Percentiles rank a stretch among this genome's conserved stretches.
Evolutionary conservation across 2,888 invertebrate genomes (phyloP).

Genomic region (Agelastica alni): DNA sequence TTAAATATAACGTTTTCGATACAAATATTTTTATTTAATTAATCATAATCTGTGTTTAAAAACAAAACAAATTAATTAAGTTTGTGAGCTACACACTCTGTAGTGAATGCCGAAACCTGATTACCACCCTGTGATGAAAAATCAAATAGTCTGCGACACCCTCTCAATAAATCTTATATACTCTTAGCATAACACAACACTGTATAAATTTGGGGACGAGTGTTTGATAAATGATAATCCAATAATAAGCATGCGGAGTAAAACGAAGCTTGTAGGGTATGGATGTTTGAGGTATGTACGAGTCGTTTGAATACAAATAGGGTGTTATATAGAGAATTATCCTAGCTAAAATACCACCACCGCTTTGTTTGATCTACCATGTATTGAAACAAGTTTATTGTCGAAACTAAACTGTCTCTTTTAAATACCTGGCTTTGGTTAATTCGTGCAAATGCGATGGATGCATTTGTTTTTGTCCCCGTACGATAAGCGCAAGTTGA

Average conservation of each 20-base stretch:
- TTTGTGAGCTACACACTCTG: too few relatives aligned
- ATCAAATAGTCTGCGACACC: not conserved
- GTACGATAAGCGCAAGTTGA: too few relatives aligned
- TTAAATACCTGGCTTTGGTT: conserved; percentile 12
- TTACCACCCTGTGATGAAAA: not conserved
- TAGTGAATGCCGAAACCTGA: too few relatives aligned
- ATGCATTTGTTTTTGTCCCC: too few relatives aligned
- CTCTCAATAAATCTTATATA: conserved; percentile 15
- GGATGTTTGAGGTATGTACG: conserved; percentile 20
- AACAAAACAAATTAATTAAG: too few relatives aligned
- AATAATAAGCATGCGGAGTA: conserved; percentile 23
- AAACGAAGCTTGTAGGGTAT: conserved; percentile 19
- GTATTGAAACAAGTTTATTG: conserved; percentile 9
- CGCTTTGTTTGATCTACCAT: conserved; percentile 9
- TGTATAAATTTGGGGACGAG: conserved; percentile 23
- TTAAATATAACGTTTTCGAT: too few relatives aligned
- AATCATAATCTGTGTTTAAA: too few relatives aligned
- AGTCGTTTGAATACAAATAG: conserved; percentile 23
- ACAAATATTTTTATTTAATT: too few relatives aligned
- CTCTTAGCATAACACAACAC: conserved; percentile 14
- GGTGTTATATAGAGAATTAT: conserved; percentile 15
- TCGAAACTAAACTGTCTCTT: conserved; percentile 1
- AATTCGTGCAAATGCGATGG: too few relatives aligned
- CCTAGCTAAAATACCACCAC: conserved; percentile 15
- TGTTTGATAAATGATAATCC: conserved; percentile 27